Evolutionary conservation across 2,797 vertebrate species (phyloP).

Genomic region (Sebastes aleutianus): DNA sequence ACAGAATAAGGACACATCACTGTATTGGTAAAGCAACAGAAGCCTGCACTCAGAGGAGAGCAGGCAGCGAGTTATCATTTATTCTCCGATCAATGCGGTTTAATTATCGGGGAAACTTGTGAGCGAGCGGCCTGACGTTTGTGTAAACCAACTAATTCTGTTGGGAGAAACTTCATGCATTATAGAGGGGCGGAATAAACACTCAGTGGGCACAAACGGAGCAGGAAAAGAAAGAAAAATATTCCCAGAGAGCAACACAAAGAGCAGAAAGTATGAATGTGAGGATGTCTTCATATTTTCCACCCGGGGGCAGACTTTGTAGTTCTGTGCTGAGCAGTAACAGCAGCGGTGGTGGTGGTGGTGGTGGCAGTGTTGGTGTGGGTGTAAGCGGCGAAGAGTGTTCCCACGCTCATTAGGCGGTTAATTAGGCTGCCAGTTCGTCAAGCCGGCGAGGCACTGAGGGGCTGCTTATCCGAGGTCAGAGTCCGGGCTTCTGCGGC

Average conservation of each 20-base stretch:
- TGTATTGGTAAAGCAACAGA: slow-evolving; percentile 5
- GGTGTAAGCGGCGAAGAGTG: not conserved
- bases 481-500: slow-evolving; percentile 3
- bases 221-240: not conserved
- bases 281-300: slow-evolving; percentile 27
- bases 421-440: slow-evolving; percentile 43
- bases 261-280: not conserved
- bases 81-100: slow-evolving; percentile 24
- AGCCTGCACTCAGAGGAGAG: not conserved
- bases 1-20: slow-evolving; percentile 45
- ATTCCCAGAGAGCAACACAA: slow-evolving; percentile 28
- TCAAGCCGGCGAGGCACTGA: not conserved
- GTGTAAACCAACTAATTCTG: slow-evolving; percentile 9
- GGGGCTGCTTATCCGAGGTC: slow-evolving; percentile 41
- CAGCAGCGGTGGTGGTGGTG: not conserved
- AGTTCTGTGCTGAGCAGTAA: not conserved
- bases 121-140: not conserved
- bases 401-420: slow-evolving; percentile 58
- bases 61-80: not conserved
- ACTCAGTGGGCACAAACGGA: not conserved
- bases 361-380: not conserved
- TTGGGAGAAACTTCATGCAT: slow-evolving; percentile 31
- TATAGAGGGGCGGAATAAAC: slow-evolving; percentile 15
- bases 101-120: slow-evolving; percentile 34
- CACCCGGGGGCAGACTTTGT: slow-evolving; percentile 28